Base-by-base conservation (phyloP, 1,140 invertebrate species). In the Bombyx mori region DNA sequence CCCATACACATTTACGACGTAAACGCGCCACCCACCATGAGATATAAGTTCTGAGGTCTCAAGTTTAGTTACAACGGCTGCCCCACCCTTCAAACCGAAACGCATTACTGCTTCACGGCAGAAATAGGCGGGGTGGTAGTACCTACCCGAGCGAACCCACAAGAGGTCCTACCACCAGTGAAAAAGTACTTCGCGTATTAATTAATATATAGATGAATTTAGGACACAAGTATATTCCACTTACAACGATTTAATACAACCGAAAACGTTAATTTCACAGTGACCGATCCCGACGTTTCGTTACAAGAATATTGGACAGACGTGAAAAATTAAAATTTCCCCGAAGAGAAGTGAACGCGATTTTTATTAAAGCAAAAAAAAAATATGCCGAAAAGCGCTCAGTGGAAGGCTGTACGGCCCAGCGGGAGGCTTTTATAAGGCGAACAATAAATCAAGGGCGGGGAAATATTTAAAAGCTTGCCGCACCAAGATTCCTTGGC, bases 391-490 rank as follows among this genome's bases (percentile, higher is more conserved):
- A 80, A 79, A 80, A 75, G 74, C 69, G 66, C 63, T 66, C 66
- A 55, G 63, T 57, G 62, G 69, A 71, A 77, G 75, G 65, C 75
- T 69, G 63, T 68, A 58, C 57, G 62, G 70, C 79, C 75, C 79
- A 67, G 75, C 71, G 76, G 76, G 77, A 79, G 72, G 74, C 74
- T 80, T 77, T 79, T 83, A 82, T 83, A 83, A 80, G 72, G 73
- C 71, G 69, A 62, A 71, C 80, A 66, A 83, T 83, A 83, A 83
- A 83, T 83, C 80, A 81, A 75, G 76, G 71, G 66, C 71, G 73
- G 74, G 75, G 65, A 83, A 82, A 82, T 81, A 79, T 80, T 84
- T 82, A 82, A 82, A 79, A 80, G 76, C 76, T 77, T 74, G 78
- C 76, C 60, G 62, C 67, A 66, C 71, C 70, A 73, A 73, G 73